A percentile compares a stretch with the other conserved stretches of the same genome.
These are phyloP conservation scores for Penaeus vannamei DNA, from an alignment of 1,140 invertebrate species.

Conservation along the genomic window DNA sequence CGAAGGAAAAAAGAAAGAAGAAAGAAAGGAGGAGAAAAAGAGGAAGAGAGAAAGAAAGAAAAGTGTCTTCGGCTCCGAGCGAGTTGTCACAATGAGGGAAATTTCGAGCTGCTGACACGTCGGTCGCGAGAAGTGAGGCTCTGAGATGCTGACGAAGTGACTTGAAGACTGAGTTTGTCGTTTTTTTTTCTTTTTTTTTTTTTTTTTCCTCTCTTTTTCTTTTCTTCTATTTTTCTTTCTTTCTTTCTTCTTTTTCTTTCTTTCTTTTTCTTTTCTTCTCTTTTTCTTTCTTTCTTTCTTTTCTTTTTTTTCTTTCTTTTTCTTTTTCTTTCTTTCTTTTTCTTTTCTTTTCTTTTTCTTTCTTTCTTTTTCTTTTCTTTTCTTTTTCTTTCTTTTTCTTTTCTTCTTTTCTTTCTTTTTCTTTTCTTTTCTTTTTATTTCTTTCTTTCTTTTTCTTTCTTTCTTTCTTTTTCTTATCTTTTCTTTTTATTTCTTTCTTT, in stretches of 20 bases:
- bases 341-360: constrained; percentile 35
- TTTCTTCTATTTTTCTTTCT: background rate
- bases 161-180: too few relatives aligned
- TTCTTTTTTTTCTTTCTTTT: background rate
- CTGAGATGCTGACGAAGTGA: too few relatives aligned
- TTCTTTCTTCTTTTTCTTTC: background rate
- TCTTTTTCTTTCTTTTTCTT: constrained; percentile 40
- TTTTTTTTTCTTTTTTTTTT: too few relatives aligned
- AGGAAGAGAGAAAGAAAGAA: too few relatives aligned
- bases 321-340: constrained; percentile 22
- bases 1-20: too few relatives aligned
- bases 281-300: background rate
- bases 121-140: too few relatives aligned
- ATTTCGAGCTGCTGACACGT: too few relatives aligned
- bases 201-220: too few relatives aligned
- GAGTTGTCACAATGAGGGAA: too few relatives aligned
- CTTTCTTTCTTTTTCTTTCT: background rate
- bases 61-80: too few relatives aligned
- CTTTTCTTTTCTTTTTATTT: constrained; percentile 6
- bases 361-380: constrained; percentile 36
- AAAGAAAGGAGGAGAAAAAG: too few relatives aligned
- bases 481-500: background rate
- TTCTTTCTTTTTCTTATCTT: background rate
- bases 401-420: background rate
- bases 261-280: background rate